Evolutionary conservation across 1,140 invertebrate genomes (phyloP), one percentile per base, ranked within the genome.

Genomic region (Bombus ignitus): DNA sequence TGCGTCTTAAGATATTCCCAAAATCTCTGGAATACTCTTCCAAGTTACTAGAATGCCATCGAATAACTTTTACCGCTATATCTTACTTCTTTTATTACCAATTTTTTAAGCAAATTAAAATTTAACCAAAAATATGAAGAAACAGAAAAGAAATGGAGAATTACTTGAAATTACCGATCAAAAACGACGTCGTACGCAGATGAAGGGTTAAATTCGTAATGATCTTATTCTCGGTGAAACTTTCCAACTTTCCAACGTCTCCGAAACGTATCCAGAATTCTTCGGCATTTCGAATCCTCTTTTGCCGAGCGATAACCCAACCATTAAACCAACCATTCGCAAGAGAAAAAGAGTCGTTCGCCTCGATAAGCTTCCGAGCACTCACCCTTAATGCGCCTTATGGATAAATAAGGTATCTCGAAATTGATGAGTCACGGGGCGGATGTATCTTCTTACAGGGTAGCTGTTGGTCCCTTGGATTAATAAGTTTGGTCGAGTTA

Each of bases 371-470:
- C 32, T 28, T 8, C 42, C 59, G 37, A 18, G 42, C 6, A 35
- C 39, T 35, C 44, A 42, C 39, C 35, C 53, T 77, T 87, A 83
- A 83, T 77, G 57, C 57, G 28, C 39, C 35, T 83, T 85, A 68
- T 62, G 88, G 44, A 72, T 59, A 78, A 88, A 85, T 75, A 77
- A 75, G 83, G 44, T 80, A 71, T 86, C 74, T 66, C 15, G 37
- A 88, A 80, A 86, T 82, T 78, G 78, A 83, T 88, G 88, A 89
- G 83, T 89, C 88, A 89, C 62, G 18, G 66, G 44, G 68, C 88
- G 83, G 79, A 88, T 86, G 79, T 88, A 88, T 88, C 87, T 86
- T 85, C 83, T 89, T 89, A 88, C 88, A 8, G 73, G n/a, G 59
- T 32, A 32, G 71, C 42, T 13, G n/a, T 68, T 18, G 66, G 32